These are phyloP conservation scores for Anadara kagoshimensis DNA, from an alignment of 1,140 invertebrate genomes.

Conservation along the genomic window DNA sequence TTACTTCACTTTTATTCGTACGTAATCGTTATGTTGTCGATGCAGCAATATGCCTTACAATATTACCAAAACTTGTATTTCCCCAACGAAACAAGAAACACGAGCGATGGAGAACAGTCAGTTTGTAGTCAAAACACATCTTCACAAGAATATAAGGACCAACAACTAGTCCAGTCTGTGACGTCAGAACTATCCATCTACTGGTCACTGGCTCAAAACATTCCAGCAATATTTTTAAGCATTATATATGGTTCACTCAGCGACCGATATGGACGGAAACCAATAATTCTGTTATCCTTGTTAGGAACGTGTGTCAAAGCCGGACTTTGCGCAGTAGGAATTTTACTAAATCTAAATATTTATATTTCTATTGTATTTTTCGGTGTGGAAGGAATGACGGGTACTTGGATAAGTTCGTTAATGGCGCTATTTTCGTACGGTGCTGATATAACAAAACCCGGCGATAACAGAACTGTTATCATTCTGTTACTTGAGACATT, in stretches of 20 bases:
- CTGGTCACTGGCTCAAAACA: background rate
- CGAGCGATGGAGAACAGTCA: background rate
- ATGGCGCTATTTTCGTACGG: conserved; percentile 11
- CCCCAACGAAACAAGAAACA: too few species aligned
- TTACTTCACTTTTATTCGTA: too few species aligned
- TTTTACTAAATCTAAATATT: conserved; percentile 24
- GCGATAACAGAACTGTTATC: conserved; percentile 9
- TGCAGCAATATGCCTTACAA: too few species aligned
- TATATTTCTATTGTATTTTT: conserved; percentile 17
- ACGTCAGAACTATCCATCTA: conserved; percentile 7
- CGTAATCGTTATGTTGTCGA: too few species aligned
- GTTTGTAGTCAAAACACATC: background rate
- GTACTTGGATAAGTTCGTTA: background rate
- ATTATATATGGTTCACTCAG: conserved; percentile 22
- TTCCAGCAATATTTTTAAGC: conserved; percentile 8
- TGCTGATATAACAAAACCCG: conserved; percentile 23
- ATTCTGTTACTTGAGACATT: conserved; percentile 6
- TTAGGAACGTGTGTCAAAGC: conserved; percentile 10
- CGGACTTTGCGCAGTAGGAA: conserved; percentile 10
- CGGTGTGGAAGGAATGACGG: conserved; percentile 8
- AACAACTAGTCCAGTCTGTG: background rate
- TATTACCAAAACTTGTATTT: too few species aligned
- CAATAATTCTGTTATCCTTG: conserved; percentile 20
- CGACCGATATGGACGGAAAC: conserved; percentile 33
- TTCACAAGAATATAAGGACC: conserved; percentile 1